These are phyloP conservation scores for Diuraphis noxia DNA, from an alignment of 1,140 invertebrate genomes.

Conservation along the genomic window DNA sequence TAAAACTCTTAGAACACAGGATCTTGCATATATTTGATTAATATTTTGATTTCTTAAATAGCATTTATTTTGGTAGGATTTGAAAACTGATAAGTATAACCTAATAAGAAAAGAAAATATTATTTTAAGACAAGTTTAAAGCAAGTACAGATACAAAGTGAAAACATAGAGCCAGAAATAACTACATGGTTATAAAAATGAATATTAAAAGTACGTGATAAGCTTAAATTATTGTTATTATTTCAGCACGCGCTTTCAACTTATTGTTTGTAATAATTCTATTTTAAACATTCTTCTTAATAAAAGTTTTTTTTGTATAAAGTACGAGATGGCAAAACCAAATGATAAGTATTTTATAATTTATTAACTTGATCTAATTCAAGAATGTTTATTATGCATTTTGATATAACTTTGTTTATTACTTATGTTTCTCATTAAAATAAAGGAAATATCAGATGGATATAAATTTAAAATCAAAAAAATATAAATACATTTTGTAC, in stretches of 20 bases:
- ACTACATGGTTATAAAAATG: slow-evolving; percentile 14
- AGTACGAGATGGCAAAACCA: neutral
- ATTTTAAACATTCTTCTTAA: slow-evolving; percentile 11
- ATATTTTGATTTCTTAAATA: neutral
- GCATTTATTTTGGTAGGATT: neutral
- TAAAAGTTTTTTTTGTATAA: neutral
- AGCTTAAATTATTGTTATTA: slow-evolving; percentile 33
- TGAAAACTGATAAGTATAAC: slow-evolving; percentile 13
- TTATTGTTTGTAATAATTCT: slow-evolving; percentile 6
- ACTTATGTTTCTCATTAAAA: neutral
- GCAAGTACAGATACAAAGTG: neutral
- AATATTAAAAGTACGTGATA: slow-evolving; percentile 5
- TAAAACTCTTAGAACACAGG: neutral
- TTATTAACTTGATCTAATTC: neutral
- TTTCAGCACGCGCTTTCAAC: neutral
- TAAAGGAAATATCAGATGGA: neutral
- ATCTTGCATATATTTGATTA: neutral
- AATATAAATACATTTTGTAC: too few relatives aligned
- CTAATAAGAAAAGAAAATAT: slow-evolving; percentile 28
- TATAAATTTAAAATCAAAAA: neutral
- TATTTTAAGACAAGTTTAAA: neutral
- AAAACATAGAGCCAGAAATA: neutral
- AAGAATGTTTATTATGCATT: neutral
- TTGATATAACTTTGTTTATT: neutral
- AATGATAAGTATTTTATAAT: neutral